phyloP scores from a whole-genome alignment of 2,888 invertebrate genomes.

The Byasa hedistus region DNA sequence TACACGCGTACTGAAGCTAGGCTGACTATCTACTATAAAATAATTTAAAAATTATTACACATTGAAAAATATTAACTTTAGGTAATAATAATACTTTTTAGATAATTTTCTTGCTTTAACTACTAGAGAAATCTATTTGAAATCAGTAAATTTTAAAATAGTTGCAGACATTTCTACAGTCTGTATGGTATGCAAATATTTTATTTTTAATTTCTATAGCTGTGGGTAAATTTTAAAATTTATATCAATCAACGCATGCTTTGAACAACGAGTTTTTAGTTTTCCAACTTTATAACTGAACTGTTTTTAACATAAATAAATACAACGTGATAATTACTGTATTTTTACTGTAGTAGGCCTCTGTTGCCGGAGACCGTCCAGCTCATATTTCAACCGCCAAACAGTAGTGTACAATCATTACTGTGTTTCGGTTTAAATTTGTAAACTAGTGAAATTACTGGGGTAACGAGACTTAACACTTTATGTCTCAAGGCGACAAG shows the following conservation, averaged over 20 bases:
- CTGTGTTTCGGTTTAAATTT: too few relatives aligned
- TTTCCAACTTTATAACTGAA: background rate
- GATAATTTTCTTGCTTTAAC: background rate
- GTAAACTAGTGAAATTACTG: too few relatives aligned
- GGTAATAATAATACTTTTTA: background rate
- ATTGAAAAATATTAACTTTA: background rate
- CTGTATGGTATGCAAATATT: conserved; percentile 14
- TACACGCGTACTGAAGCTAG: too few relatives aligned
- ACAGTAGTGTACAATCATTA: too few relatives aligned
- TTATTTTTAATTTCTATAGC: conserved; percentile 16
- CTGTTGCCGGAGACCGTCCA: too few relatives aligned
- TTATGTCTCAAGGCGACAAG: too few relatives aligned
- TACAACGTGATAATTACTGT: too few relatives aligned
- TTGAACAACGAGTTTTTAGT: background rate
- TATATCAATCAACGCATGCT: too few relatives aligned
- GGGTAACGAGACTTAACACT: too few relatives aligned
- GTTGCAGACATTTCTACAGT: background rate
- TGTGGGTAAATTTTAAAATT: background rate
- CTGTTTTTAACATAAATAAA: too few relatives aligned
- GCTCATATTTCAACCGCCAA: too few relatives aligned
- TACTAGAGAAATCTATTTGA: background rate
- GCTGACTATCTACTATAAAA: background rate
- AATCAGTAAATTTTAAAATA: background rate
- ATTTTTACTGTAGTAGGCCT: too few relatives aligned
- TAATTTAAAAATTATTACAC: background rate